Conservation (phyloP, 2,888 invertebrate genomes). For the Flabesymbios commensalis region DNA sequence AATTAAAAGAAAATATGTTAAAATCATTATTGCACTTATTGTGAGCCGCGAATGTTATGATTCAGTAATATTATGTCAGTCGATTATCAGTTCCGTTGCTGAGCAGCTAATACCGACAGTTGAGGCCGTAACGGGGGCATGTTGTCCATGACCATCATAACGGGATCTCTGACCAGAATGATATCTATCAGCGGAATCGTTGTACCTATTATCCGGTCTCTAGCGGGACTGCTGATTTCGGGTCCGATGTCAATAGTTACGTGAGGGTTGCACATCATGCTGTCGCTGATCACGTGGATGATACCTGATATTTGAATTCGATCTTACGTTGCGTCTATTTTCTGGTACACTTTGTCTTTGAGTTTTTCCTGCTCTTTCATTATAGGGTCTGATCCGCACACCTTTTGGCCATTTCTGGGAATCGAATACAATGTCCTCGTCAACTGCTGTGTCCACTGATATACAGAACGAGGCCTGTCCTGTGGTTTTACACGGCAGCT, state of each 20-base stretch:
- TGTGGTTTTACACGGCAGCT: background rate
- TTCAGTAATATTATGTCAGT: background rate
- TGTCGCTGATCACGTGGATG: too few species aligned
- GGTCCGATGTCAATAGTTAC: too few species aligned
- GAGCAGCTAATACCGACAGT: too few species aligned
- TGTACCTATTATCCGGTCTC: too few species aligned
- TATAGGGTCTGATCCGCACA: background rate
- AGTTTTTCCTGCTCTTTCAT: background rate
- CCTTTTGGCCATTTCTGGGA: background rate
- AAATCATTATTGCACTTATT: background rate
- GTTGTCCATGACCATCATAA: too few species aligned
- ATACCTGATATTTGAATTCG: too few species aligned
- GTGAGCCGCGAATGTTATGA: background rate
- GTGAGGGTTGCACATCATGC: too few species aligned
- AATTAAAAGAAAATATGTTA: constrained; percentile 1
- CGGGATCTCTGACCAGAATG: too few species aligned
- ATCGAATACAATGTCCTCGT: background rate
- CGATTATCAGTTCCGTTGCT: too few species aligned
- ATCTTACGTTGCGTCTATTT: background rate
- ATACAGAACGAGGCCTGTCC: background rate
- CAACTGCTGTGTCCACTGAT: background rate
- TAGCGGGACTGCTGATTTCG: too few species aligned
- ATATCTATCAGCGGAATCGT: too few species aligned
- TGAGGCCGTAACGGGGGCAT: background rate
- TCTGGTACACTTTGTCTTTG: background rate